These are phyloP conservation scores for Xanthorhoe designata DNA, from an alignment of 2,888 invertebrate genomes.

Conservation along the genomic window DNA sequence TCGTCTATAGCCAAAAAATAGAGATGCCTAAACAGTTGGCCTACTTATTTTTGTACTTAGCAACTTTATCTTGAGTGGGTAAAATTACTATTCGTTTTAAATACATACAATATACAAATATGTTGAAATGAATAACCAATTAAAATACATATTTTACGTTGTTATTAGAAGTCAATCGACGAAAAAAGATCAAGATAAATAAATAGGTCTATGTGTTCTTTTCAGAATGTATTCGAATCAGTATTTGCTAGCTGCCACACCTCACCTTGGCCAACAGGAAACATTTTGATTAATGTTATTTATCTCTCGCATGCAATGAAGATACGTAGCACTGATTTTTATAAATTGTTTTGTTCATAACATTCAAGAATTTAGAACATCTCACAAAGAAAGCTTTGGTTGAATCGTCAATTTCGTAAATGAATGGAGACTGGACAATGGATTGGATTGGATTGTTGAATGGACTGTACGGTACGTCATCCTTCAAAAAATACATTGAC, in stretches of 20 bases:
- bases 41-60: conserved; percentile 33
- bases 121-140: neutral
- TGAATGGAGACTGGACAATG: conserved; percentile 9
- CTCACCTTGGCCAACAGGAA: conserved; percentile 49
- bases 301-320: conserved; percentile 43
- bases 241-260: conserved; percentile 30
- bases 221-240: conserved; percentile 21
- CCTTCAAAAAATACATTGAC: conserved; percentile 14
- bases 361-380: conserved; percentile 40
- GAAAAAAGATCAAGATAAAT: conserved; percentile 8
- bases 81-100: conserved; percentile 11
- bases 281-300: conserved; percentile 43
- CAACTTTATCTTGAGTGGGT: conserved; percentile 28
- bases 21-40: conserved; percentile 30
- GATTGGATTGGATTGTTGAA: conserved; percentile 17
- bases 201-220: conserved; percentile 8
- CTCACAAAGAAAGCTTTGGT: conserved; percentile 42
- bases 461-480: conserved; percentile 30
- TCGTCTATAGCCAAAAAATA: conserved; percentile 14
- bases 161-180: conserved; percentile 12
- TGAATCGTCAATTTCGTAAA: conserved; percentile 13
- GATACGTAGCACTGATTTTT: conserved; percentile 38
- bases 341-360: conserved; percentile 40
- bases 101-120: neutral
- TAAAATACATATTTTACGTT: conserved; percentile 1